Percentiles rank a stretch among this genome's conserved stretches.
Evolutionary conservation across 2,888 invertebrate species (phyloP).

Genomic region (Hedychridium roseum): DNA sequence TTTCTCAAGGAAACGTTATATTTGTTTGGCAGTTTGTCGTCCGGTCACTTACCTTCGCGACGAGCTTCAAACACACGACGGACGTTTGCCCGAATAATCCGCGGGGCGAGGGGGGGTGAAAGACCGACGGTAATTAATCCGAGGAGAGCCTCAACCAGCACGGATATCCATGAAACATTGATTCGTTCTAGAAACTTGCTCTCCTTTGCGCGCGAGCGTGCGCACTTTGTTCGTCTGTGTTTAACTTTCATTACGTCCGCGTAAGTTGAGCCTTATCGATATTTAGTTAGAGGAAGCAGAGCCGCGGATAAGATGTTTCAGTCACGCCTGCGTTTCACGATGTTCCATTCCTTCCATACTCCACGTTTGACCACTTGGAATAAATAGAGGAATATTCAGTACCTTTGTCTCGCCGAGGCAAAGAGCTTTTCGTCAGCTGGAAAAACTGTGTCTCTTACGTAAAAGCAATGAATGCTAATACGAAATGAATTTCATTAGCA

Average conservation of each 20-base stretch:
- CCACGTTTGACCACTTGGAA: no score
- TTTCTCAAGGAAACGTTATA: no score
- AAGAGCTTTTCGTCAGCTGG: no score
- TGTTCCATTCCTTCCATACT: slow-evolving; percentile 10
- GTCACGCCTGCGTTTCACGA: slow-evolving; percentile 42
- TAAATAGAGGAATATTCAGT: no score
- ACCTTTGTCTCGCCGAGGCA: no score
- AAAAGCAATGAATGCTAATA: no score
- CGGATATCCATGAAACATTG: slow-evolving; percentile 42
- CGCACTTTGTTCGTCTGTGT: slow-evolving; percentile 41
- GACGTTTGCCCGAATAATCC: slow-evolving; percentile 11
- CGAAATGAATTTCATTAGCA: no score
- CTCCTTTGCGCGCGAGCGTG: slow-evolving; percentile 20
- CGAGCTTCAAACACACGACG: slow-evolving; percentile 7
- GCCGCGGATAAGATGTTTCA: slow-evolving; percentile 45
- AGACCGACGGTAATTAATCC: slow-evolving; percentile 53
- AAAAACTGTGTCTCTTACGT: no score
- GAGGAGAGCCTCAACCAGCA: slow-evolving; percentile 35
- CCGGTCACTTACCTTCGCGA: background rate
- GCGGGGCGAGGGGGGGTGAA: slow-evolving; percentile 12
- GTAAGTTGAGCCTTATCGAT: slow-evolving; percentile 50
- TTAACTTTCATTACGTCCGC: slow-evolving; percentile 57
- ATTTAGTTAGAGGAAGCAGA: slow-evolving; percentile 46
- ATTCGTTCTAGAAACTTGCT: slow-evolving; percentile 18
- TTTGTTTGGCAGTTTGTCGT: background rate